Conservation (phyloP, 2,113 vertebrate genomes). For the Oplegnathus fasciatus region DNA sequence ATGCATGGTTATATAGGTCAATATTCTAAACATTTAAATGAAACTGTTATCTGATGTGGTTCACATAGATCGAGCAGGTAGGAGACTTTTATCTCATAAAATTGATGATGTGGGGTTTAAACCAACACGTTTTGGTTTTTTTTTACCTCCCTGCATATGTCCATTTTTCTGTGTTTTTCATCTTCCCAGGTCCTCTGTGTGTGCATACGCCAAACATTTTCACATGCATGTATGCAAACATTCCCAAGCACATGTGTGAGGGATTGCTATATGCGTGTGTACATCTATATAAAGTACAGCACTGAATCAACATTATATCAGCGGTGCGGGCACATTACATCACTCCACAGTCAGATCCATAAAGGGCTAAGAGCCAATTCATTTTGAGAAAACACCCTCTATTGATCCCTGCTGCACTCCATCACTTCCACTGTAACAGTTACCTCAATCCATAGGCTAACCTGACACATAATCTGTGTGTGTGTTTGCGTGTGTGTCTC, state of each 20-base stretch:
- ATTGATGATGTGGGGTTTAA: too few species aligned
- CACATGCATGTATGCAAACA: slow-evolving; percentile 8
- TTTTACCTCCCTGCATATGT: not conserved
- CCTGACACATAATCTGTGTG: slow-evolving; percentile 74
- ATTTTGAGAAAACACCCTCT: slow-evolving; percentile 82
- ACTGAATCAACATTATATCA: slow-evolving; percentile 75
- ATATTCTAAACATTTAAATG: not conserved
- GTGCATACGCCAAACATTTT: not conserved
- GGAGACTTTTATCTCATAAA: not conserved
- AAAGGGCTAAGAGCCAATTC: slow-evolving; percentile 82
- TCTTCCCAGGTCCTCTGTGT: not conserved
- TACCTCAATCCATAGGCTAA: slow-evolving; percentile 74
- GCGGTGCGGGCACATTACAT: slow-evolving; percentile 70
- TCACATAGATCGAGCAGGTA: not conserved
- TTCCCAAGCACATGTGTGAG: not conserved
- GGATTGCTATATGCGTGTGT: slow-evolving; percentile 31
- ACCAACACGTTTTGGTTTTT: not conserved
- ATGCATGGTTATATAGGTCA: not conserved
- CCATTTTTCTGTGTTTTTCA: too few species aligned
- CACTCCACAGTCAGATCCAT: slow-evolving; percentile 78
- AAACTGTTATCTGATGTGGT: not conserved
- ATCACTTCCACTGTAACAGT: slow-evolving; percentile 79
- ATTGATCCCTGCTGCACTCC: slow-evolving; percentile 80
- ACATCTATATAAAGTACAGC: slow-evolving; percentile 42
- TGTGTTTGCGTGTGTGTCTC: slow-evolving; percentile 40